Evolutionary conservation across 2,888 invertebrate species (phyloP).

Genomic region (Baronia brevicornis): DNA sequence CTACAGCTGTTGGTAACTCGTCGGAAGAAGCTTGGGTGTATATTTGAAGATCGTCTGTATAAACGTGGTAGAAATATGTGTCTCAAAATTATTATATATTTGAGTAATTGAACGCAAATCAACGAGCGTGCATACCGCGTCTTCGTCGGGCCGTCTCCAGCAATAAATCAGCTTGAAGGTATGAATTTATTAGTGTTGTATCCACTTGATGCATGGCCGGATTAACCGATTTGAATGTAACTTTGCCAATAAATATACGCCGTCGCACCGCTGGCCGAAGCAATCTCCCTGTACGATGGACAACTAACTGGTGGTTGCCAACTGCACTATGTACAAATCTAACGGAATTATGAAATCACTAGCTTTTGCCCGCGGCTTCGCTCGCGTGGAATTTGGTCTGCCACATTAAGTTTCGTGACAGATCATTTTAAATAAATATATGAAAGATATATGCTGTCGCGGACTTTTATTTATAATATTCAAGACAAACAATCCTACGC

Average conservation of each 20-base stretch:
- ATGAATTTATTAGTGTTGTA: slow-evolving; percentile 14
- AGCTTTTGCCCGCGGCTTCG: not conserved
- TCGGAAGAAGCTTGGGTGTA: no score
- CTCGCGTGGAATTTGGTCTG: no score
- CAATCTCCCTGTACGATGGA: not conserved
- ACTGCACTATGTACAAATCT: slow-evolving; percentile 4
- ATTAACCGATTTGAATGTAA: slow-evolving; percentile 16
- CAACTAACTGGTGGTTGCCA: slow-evolving; percentile 4
- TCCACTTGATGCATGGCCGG: slow-evolving; percentile 12
- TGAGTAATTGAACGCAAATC: not conserved
- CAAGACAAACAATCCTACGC: no score
- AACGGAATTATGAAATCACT: slow-evolving; percentile 9
- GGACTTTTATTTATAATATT: no score
- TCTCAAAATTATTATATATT: no score
- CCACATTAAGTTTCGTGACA: no score
- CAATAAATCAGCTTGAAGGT: slow-evolving; percentile 12
- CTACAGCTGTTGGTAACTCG: no score
- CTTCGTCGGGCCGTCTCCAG: not conserved
- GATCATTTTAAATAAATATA: no score
- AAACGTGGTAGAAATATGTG: no score
- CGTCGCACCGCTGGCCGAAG: slow-evolving; percentile 2
- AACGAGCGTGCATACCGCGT: not conserved
- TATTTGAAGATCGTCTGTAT: no score
- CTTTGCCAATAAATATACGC: slow-evolving; percentile 11
- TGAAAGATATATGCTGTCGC: no score